Conservation (phyloP, 2,888 invertebrate species). For the Eulithis prunata region DNA sequence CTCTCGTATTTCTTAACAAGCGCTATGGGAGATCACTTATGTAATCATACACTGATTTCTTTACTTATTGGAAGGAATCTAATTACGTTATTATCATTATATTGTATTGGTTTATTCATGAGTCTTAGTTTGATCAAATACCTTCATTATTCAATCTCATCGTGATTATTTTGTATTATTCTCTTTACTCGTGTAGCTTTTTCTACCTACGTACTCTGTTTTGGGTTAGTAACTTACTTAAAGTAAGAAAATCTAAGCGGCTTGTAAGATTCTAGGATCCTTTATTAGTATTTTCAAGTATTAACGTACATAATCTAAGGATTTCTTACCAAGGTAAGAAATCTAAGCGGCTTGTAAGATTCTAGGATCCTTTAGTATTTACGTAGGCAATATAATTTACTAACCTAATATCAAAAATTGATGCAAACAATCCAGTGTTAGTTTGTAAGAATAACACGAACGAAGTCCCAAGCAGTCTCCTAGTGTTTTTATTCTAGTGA, state of each 20-base stretch:
- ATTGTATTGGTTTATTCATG: conserved; percentile 15
- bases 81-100: conserved; percentile 7
- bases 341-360: too few species aligned
- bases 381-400: too few species aligned
- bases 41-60: conserved; percentile 27
- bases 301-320: too few species aligned
- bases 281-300: too few species aligned
- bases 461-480: neutral
- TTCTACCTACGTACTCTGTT: too few species aligned
- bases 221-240: too few species aligned
- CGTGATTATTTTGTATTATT: neutral
- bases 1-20: conserved; percentile 22
- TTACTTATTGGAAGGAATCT: conserved; percentile 16
- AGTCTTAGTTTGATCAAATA: neutral
- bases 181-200: too few species aligned
- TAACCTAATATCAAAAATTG: too few species aligned
- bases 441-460: neutral
- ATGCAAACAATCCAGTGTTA: neutral
- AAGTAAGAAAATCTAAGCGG: too few species aligned
- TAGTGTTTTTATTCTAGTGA: conserved; percentile 2
- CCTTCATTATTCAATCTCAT: neutral
- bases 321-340: too few species aligned
- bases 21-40: conserved; percentile 25
- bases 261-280: too few species aligned
- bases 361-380: too few species aligned